Percentiles rank a stretch among this genome's conserved stretches.
Evolutionary conservation across 2,888 invertebrate genomes (phyloP).

Genomic region (Bugula neritina): DNA sequence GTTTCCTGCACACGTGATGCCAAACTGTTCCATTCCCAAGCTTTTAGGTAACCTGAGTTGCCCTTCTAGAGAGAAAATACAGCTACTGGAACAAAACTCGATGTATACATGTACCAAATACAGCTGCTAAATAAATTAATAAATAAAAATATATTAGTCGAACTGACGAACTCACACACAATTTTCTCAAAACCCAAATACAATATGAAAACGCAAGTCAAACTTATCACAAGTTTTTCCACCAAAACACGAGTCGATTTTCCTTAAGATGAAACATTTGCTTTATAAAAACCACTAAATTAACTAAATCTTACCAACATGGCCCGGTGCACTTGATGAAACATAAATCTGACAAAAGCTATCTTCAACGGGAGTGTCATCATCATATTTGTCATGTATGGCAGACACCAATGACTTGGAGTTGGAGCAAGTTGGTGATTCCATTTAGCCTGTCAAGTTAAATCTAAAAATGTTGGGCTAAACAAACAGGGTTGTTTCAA

Average conservation of each 20-base stretch:
- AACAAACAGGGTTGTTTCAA: too few relatives aligned
- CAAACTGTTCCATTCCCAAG: conserved; percentile 82
- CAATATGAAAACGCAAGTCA: too few relatives aligned
- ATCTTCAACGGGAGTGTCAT: background rate
- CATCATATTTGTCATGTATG: conserved; percentile 23
- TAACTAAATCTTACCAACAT: background rate
- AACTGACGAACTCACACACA: too few relatives aligned
- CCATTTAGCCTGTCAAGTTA: background rate
- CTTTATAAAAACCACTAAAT: too few relatives aligned
- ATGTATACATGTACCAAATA: too few relatives aligned
- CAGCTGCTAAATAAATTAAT: too few relatives aligned
- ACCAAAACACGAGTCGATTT: too few relatives aligned
- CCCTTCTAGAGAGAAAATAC: background rate
- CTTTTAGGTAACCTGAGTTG: conserved; percentile 41
- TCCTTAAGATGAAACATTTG: too few relatives aligned
- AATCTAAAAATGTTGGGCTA: too few relatives aligned
- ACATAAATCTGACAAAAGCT: conserved; percentile 21
- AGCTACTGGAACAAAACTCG: conserved; percentile 32
- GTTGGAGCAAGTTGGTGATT: background rate
- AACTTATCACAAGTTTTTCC: too few relatives aligned
- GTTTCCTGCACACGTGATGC: conserved; percentile 77
- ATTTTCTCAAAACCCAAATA: too few relatives aligned
- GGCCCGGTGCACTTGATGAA: background rate
- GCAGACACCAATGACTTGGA: conserved; percentile 1
- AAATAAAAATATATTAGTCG: background rate